phyloP scores from a whole-genome alignment of 2,797 vertebrate genomes.

The Sebastes nivosus region DNA sequence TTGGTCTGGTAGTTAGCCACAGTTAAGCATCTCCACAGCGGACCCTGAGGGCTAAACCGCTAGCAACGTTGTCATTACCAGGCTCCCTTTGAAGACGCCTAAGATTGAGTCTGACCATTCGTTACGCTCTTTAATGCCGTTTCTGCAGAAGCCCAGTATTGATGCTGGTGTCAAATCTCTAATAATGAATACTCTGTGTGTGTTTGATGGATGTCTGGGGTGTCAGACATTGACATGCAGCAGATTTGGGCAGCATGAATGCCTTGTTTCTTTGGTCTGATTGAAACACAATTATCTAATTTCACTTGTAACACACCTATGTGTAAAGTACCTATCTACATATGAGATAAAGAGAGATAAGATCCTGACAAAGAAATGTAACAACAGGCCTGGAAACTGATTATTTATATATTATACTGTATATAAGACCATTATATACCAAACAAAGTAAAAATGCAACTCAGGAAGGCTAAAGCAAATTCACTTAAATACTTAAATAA shows the following conservation, averaged over 20 bases:
- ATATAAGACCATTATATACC: not conserved
- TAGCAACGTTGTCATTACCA: slow-evolving; percentile 59
- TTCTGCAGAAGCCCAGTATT: slow-evolving; percentile 3
- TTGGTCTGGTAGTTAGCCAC: slow-evolving; percentile 65
- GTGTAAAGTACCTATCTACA: not conserved
- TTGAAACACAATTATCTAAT: not conserved
- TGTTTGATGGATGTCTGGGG: slow-evolving; percentile 11
- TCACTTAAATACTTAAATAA: not conserved
- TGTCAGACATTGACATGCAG: not conserved
- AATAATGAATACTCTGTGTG: slow-evolving; percentile 11
- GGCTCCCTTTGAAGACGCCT: slow-evolving; percentile 61
- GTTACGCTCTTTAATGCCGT: slow-evolving; percentile 19
- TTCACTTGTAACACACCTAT: not conserved
- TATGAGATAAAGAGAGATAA: no score
- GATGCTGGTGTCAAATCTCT: slow-evolving; percentile 24
- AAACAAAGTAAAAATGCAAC: not conserved
- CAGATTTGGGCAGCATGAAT: not conserved
- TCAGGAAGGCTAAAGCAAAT: not conserved
- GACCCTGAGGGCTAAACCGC: slow-evolving; percentile 53
- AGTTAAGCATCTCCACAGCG: slow-evolving; percentile 58
- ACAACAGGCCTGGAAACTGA: not conserved
- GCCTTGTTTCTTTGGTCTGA: not conserved
- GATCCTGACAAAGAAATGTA: no score
- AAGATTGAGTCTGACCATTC: slow-evolving; percentile 40
- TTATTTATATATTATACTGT: not conserved